Evolutionary conservation across 2,888 invertebrate species (phyloP), one percentile per base, ranked within the genome.

Genomic region (Fragum fragum): DNA sequence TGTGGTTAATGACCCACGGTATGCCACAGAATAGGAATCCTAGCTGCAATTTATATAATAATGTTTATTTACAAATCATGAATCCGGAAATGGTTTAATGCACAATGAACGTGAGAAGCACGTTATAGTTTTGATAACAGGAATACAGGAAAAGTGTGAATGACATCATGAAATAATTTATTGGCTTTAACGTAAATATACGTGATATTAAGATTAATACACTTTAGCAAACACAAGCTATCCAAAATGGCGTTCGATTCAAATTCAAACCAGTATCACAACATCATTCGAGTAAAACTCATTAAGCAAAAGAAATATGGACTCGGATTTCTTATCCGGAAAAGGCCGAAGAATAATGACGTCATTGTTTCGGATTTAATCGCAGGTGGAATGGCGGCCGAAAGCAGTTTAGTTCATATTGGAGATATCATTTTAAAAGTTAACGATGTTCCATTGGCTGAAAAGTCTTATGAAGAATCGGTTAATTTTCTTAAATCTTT

Each of bases 381-480:
- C 16, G 78, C 87, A 6, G 91, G 91, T n/a, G 92, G 93, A 6
- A 92, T 92, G 36, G 94, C 93, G 0, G 91, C 92, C 53, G 91
- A 92, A 69, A 91, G 92, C 69, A 93, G 93, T 1, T 84, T 93
- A 29, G 89, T 94, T 0, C 89, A 91, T 76, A 90, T 92, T 7
- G 94, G 93, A 26, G 94, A 94, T 85, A 87, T 91, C 36, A 91
- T 94, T 16, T 82, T 94, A 0, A 88, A 91, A 23, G 92, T 94
- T 7, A 93, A 94, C 83, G 92, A 93, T 59, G 87, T 86, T 28
- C 90, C 92, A 75, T 73, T 94, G 52, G 87, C 89, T 2, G 89
- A 90, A n/a, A 89, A 92, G 85, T 86, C 88, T 23, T 94, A 92
- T 79, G 91, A 92, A 21, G 88, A 91, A 71, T 88, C 90, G 23